Conservation (phyloP, 2,797 vertebrate genomes). For the Myripristis murdjan region DNA sequence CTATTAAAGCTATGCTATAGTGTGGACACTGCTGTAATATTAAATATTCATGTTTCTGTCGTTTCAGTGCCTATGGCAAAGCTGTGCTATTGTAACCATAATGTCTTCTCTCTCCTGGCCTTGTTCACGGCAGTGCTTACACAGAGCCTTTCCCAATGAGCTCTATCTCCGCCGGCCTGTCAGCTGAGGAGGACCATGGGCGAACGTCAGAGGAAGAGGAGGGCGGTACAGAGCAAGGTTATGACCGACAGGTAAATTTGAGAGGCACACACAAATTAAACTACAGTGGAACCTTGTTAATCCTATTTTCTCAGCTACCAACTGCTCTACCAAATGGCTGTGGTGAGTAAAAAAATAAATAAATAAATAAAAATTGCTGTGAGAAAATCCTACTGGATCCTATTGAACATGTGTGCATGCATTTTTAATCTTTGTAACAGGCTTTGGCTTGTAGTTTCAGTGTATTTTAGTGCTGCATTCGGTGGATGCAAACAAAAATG, state of each 20-base stretch:
- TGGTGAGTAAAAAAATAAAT: neutral
- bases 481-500: no score
- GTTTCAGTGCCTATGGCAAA: neutral
- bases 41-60: slow-evolving; percentile 24
- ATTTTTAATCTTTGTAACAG: no score
- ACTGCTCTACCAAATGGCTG: neutral
- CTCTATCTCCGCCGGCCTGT: slow-evolving; percentile 77
- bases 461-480: no score
- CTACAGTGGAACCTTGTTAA: no score
- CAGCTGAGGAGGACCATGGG: slow-evolving; percentile 92
- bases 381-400: neutral
- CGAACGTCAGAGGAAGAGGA: slow-evolving; percentile 96
- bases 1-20: neutral
- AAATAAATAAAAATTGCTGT: neutral
- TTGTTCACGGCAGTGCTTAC: slow-evolving; percentile 88
- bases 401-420: no score
- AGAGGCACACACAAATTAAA: neutral
- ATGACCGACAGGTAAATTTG: slow-evolving; percentile 88
- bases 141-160: slow-evolving; percentile 95
- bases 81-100: slow-evolving; percentile 16
- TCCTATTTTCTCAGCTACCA: neutral
- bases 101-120: slow-evolving; percentile 8
- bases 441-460: no score
- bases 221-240: slow-evolving; percentile 81
- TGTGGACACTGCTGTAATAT: neutral